Base-by-base conservation (phyloP, 2,888 invertebrate species). In the Mamestra brassicae region DNA sequence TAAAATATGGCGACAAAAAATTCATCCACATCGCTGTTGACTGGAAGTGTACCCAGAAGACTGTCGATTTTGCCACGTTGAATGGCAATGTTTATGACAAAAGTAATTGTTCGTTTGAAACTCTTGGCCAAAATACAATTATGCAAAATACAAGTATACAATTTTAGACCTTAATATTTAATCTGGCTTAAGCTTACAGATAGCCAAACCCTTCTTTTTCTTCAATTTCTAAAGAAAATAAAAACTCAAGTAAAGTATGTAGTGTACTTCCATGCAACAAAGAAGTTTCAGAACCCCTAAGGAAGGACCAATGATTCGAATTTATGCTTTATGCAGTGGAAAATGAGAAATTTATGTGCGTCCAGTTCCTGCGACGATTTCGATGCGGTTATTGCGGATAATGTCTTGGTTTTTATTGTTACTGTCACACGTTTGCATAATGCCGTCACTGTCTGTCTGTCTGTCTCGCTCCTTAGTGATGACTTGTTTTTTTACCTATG, bases 301-400 rank as follows among this genome's bases (percentile, higher is more conserved):
- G 94, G 95, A 95, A 95, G 90, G 92, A 94, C 91, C 94, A 95
- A 93, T 95, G 96, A 96, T 94, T 94, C 95, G 95, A 95, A 94
- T 95, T 95, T 95, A 94, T 93, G 96, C 94, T 96, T 96, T 95
- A 96, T 96, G 95, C 95, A 95, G 94, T 94, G 96, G 96, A 96
- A 96, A 96, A 96, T 96, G 91, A 96, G 94, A 96, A 96, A 96
- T 96, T 96, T 96, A 96, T 95, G 93, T 88, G 85, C 90, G 96
- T 94, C 95, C 96, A 95, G 95, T 94, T 95, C 95, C 95, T 93
- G 91, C 89, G 88, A 84, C 91, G 88, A 93, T 92, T 92, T 68
- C 92, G 92, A 77, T 75, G 60, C 90, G 84, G 74, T 66, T 92
- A 89, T 87, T 83, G 87, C 85, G 90, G 89, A 92, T 89, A 91